Evolutionary conservation across 2,113 vertebrate species (phyloP).

Genomic region (Heliornis fulica): DNA sequence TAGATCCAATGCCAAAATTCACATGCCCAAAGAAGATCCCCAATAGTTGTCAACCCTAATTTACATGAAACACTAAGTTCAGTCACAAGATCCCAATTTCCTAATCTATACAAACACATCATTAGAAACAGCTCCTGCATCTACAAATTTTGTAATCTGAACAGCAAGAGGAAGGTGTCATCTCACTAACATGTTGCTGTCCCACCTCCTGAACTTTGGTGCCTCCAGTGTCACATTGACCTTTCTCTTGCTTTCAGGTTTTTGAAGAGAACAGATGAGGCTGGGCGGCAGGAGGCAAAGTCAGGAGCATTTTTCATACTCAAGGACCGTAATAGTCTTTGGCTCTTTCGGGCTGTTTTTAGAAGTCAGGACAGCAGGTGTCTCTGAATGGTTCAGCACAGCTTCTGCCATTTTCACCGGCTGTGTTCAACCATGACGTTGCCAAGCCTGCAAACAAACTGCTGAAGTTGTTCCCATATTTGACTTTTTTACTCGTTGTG

Average conservation of each 20-base stretch:
- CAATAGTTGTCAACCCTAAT: neutral
- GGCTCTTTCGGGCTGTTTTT: conserved; percentile 24
- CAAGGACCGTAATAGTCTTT: neutral
- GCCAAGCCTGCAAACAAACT: neutral
- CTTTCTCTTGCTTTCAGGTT: neutral
- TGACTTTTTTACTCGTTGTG: neutral
- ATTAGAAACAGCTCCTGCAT: neutral
- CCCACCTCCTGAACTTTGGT: neutral
- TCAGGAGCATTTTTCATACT: neutral
- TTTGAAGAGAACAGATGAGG: conserved; percentile 16
- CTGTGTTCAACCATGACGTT: neutral
- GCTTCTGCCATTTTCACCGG: conserved; percentile 30
- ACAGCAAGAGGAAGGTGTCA: neutral
- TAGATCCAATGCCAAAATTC: neutral
- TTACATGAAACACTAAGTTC: neutral
- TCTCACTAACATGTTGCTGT: fast-evolving
- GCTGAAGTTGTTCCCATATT: neutral
- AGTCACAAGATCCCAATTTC: neutral
- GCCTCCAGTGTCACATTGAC: fast-evolving
- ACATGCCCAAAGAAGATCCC: neutral
- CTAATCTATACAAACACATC: neutral
- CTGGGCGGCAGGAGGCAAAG: neutral
- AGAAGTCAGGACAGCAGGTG: conserved; percentile 46
- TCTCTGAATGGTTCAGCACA: conserved; percentile 25
- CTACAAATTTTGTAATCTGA: neutral